These are phyloP conservation scores for Autographa pulchrina DNA, from an alignment of 2,888 invertebrate genomes.

Conservation along the genomic window DNA sequence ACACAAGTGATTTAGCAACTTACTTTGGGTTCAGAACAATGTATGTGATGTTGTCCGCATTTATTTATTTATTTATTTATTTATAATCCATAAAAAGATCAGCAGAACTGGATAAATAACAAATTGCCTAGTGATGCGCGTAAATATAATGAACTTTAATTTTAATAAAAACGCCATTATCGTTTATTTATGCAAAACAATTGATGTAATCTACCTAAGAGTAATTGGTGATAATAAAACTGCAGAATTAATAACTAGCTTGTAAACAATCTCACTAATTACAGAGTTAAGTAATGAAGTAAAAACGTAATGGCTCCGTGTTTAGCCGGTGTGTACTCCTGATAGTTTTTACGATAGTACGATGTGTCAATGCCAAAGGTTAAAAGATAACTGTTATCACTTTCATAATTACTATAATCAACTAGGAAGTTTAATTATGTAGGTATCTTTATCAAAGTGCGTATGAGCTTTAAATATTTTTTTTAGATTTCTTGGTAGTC, in stretches of 20 bases:
- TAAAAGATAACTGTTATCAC: constrained; percentile 15
- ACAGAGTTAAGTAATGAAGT: constrained; percentile 26
- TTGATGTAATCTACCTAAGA: constrained; percentile 7
- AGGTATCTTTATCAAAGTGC: not conserved
- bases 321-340: constrained; percentile 11
- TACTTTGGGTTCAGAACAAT: too few species aligned
- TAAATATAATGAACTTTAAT: not conserved
- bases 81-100: not conserved
- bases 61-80: too few species aligned
- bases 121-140: constrained; percentile 10
- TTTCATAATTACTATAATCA: constrained; percentile 8
- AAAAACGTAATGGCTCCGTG: constrained; percentile 21
- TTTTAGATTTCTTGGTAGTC: too few species aligned
- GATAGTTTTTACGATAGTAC: constrained; percentile 22
- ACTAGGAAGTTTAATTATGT: constrained; percentile 1
- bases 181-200: constrained; percentile 35
- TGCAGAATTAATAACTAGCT: constrained; percentile 31
- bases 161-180: constrained; percentile 12
- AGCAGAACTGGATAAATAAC: not conserved
- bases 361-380: constrained; percentile 17
- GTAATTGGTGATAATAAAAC: constrained; percentile 43
- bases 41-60: too few species aligned
- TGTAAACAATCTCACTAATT: constrained; percentile 38
- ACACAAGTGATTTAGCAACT: too few species aligned
- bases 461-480: not conserved